A percentile compares a stretch with the other conserved stretches of the same genome.
Evolutionary conservation across 2,888 invertebrate genomes (phyloP).

Genomic region (Neocrepidodera transversa): DNA sequence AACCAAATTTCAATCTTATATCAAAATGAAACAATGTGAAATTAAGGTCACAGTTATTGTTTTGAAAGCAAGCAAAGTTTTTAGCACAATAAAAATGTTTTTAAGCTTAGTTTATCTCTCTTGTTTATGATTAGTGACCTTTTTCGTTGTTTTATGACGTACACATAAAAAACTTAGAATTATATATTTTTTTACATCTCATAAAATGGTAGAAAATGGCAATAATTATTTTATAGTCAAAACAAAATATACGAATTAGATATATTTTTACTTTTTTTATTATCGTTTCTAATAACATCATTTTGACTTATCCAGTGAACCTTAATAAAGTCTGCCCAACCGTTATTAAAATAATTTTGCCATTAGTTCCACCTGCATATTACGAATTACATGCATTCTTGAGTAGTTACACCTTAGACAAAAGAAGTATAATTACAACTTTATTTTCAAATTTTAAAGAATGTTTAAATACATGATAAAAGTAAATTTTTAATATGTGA

Average conservation of each 20-base stretch:
- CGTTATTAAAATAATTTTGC: neutral
- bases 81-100: neutral
- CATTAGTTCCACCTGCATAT: neutral
- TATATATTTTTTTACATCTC: neutral
- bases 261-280: too few relatives aligned
- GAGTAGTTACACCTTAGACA: neutral
- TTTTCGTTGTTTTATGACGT: neutral
- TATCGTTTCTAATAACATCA: too few relatives aligned
- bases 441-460: too few relatives aligned
- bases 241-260: too few relatives aligned
- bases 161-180: neutral
- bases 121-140: neutral
- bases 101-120: neutral
- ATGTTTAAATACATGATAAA: too few relatives aligned
- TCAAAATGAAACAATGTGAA: neutral
- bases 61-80: neutral
- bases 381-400: neutral
- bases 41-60: neutral
- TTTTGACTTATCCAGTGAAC: too few relatives aligned
- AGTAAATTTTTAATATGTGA: too few relatives aligned
- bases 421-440: too few relatives aligned
- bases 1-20: neutral
- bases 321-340: too few relatives aligned
- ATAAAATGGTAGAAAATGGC: too few relatives aligned
- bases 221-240: too few relatives aligned